A percentile compares a stretch with the other conserved stretches of the same genome.
phyloP scores from a whole-genome alignment of 2,888 invertebrate genomes.

The Therioaphis trifolii region DNA sequence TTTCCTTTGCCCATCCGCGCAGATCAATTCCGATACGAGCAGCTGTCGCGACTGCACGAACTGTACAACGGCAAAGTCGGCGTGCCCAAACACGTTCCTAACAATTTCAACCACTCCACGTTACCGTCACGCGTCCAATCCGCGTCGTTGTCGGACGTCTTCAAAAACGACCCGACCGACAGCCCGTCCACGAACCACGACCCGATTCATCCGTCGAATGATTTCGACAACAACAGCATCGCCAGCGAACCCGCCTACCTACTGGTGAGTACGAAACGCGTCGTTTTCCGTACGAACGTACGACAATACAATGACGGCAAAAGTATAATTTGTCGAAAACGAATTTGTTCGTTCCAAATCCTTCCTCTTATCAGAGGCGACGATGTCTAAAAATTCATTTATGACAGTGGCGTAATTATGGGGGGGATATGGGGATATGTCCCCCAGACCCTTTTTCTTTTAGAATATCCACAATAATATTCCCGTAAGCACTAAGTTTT shows the following conservation, averaged over 20 bases:
- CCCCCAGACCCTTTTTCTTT: too few species aligned
- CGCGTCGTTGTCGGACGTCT: slow-evolving; percentile 77
- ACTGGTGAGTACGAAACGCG: slow-evolving; percentile 64
- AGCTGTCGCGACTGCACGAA: slow-evolving; percentile 83
- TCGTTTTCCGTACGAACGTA: not conserved
- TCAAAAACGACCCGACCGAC: slow-evolving; percentile 61
- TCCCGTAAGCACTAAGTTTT: too few species aligned
- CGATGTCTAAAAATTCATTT: too few species aligned
- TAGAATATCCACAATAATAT: too few species aligned
- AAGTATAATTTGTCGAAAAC: too few species aligned
- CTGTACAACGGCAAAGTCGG: slow-evolving; percentile 83
- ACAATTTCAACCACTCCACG: slow-evolving; percentile 64
- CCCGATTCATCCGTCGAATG: slow-evolving; percentile 59
- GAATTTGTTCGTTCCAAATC: too few species aligned
- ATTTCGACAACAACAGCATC: slow-evolving; percentile 78
- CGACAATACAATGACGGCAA: too few species aligned
- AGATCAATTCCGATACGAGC: slow-evolving; percentile 73
- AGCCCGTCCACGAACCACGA: slow-evolving; percentile 42
- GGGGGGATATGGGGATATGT: too few species aligned
- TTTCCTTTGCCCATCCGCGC: not conserved
- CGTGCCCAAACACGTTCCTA: slow-evolving; percentile 63
- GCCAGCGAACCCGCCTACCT: slow-evolving; percentile 86
- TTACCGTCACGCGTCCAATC: slow-evolving; percentile 78
- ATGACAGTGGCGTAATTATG: too few species aligned
- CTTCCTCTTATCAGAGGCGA: too few species aligned